Base-by-base conservation (phyloP, 1,140 invertebrate genomes). In the Ceratina japonica region DNA sequence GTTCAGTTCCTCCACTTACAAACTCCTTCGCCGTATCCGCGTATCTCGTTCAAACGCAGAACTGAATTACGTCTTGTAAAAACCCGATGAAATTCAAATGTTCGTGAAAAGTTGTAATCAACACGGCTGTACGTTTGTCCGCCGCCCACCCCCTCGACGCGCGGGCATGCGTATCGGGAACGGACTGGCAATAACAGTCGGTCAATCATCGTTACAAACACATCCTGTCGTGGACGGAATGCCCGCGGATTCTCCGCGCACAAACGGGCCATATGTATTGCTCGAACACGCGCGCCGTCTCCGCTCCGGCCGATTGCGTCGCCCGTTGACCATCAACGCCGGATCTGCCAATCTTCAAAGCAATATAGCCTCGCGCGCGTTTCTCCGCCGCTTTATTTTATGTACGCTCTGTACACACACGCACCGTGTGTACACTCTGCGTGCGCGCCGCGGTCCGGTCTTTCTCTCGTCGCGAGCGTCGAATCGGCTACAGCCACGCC, bases 401-500 rank as follows among this genome's bases (percentile, higher is more conserved):
- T 86, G 80, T 87, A 87, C 68, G 69, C 68, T 63, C 73, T 59
- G 76, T 66, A 66, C 62, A 59, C 44, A 52, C 24, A 44, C 37
- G 37, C 37, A 44, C 5, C 37, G 37, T 22, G 75, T 20, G 59
- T 56, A 52, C 27, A 59, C n/a, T n/a, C n/a, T n/a, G n/a, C n/a
- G n/a, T n/a, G n/a, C n/a, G n/a, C n/a, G n/a, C 63, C 54, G 54
- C 10, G 20, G 24, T 44, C 51, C 49, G 51, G 20, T 24, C 15
- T 27, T 59, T 56, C 54, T 61, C 52, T 59, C 49, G 52, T 51
- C 52, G 58, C 22, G 51, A 51, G 49, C 58, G 27, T 79, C 70
- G 86, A 87, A 88, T 88, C 88, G 88, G 85, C 82, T 73, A 70
- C 79, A 82, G 84, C 90, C 90, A 91, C 90, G 89, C 90, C 90